A percentile compares a stretch with the other conserved stretches of the same genome.
Evolutionary conservation across 2,113 vertebrate species (phyloP).

Genomic region (Megaceryle maxima): DNA sequence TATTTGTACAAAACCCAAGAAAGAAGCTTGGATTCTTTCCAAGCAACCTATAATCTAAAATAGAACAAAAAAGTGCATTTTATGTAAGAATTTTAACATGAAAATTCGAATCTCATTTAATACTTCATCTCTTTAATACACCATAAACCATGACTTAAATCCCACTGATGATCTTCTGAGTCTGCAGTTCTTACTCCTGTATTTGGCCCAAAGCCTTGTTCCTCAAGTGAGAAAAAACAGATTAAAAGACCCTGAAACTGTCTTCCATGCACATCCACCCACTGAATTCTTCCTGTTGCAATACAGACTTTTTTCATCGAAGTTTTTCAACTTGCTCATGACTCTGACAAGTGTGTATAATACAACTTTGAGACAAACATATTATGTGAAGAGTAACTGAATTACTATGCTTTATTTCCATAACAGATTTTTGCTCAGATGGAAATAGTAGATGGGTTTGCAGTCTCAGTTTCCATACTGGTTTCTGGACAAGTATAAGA

Average conservation of each 20-base stretch:
- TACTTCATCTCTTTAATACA: not conserved
- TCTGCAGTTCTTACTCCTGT: not conserved
- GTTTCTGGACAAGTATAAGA: not conserved
- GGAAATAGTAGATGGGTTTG: not conserved
- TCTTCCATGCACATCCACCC: slow-evolving; percentile 43
- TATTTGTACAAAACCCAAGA: not conserved
- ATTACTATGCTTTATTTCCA: not conserved
- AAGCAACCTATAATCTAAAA: not conserved
- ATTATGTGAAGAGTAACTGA: not conserved
- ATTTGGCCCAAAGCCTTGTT: not conserved
- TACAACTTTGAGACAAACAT: not conserved
- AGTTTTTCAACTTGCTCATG: slow-evolving; percentile 74
- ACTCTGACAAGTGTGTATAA: slow-evolving; percentile 44
- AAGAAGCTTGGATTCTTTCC: not conserved
- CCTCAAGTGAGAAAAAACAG: not conserved
- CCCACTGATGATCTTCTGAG: not conserved
- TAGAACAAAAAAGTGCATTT: not conserved
- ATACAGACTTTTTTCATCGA: slow-evolving; percentile 79
- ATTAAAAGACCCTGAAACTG: not conserved
- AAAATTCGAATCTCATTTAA: not conserved
- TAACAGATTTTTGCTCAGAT: not conserved
- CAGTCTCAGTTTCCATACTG: not conserved
- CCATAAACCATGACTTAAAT: not conserved
- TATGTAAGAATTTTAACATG: not conserved
- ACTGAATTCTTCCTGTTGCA: slow-evolving; percentile 74